Conservation (phyloP, 2,888 invertebrate genomes). For the Dysmachus trigonus region DNA sequence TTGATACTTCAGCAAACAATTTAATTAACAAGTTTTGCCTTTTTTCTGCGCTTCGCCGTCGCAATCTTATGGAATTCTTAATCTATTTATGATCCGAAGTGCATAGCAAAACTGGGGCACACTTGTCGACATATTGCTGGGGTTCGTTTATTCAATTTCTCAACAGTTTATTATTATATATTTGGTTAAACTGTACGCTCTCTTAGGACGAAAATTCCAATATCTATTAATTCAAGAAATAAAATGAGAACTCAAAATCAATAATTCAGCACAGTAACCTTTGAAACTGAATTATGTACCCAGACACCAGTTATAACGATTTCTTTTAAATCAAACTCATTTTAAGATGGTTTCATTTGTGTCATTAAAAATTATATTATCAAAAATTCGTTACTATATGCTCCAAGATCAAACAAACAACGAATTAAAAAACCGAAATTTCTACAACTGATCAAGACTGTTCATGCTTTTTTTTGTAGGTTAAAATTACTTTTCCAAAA, state of each 20-base stretch:
- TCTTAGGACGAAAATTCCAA: neutral
- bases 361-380: no score
- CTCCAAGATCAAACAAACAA: no score
- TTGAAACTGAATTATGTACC: neutral
- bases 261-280: no score
- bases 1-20: neutral
- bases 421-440: no score
- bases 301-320: neutral
- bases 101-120: neutral
- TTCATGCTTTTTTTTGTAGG: no score
- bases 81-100: neutral
- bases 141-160: neutral
- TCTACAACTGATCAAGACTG: no score
- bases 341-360: no score
- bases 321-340: neutral
- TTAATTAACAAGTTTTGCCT: neutral
- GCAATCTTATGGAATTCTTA: neutral
- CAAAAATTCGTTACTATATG: no score
- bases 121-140: neutral
- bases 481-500: no score
- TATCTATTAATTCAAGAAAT: neutral
- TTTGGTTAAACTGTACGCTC: neutral
- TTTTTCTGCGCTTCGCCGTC: neutral
- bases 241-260: neutral
- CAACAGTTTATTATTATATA: neutral